These are phyloP conservation scores for Hydrochoerus hydrochaeris DNA, from an alignment of 2,113 vertebrate species.

Conservation along the genomic window DNA sequence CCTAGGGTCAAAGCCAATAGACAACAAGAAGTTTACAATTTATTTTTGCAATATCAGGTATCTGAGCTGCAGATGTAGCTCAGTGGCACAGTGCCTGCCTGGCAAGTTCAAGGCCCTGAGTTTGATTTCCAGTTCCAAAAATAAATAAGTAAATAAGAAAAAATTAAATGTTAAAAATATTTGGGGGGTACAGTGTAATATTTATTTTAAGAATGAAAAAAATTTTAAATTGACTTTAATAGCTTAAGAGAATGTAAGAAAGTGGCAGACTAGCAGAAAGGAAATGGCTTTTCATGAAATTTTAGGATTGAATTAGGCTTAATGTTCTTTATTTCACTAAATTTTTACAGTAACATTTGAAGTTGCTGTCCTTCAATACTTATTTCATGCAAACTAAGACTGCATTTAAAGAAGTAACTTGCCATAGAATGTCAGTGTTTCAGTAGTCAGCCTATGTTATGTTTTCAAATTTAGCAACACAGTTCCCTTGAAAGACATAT, in stretches of 20 bases:
- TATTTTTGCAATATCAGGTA: neutral
- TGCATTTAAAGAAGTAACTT: neutral
- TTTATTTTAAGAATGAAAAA: slow-evolving; percentile 33
- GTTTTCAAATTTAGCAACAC: neutral
- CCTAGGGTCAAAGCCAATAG: too few relatives aligned
- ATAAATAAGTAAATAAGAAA: too few relatives aligned
- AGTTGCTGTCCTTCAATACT: slow-evolving; percentile 14
- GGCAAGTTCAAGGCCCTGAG: too few relatives aligned
- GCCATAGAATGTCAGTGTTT: neutral
- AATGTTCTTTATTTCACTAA: too few relatives aligned
- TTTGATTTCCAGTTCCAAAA: too few relatives aligned
- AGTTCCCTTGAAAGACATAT: neutral
- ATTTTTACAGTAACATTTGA: too few relatives aligned
- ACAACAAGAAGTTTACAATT: too few relatives aligned
- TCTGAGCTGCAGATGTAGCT: too few relatives aligned
- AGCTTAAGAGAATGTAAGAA: neutral
- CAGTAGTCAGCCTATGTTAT: neutral
- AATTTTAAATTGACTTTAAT: slow-evolving; percentile 8
- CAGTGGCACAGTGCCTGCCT: too few relatives aligned
- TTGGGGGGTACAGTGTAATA: neutral
- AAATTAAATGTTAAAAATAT: neutral
- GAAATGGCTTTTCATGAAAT: too few relatives aligned
- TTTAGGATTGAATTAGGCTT: too few relatives aligned
- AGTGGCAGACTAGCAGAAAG: too few relatives aligned
- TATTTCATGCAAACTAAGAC: slow-evolving; percentile 16